Base-by-base conservation (phyloP, 2,113 vertebrate species). In the Spheniscus mendiculus region DNA sequence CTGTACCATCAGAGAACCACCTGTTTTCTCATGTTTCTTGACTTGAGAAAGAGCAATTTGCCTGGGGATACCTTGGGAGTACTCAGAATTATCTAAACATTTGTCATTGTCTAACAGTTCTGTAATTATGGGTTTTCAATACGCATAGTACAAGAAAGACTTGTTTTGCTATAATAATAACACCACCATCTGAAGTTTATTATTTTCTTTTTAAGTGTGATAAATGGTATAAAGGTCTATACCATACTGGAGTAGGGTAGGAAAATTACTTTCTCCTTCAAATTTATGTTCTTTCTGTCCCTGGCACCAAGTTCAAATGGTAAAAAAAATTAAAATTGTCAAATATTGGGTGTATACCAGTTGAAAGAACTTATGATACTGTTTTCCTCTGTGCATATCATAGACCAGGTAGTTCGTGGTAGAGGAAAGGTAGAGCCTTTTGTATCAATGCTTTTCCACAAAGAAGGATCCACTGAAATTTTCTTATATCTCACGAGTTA, bases 101-200 rank as follows among this genome's bases (percentile, higher is more conserved):
- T 89, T 85, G 73, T 93, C 80, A 56, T 27, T 91, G 58, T 87
- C 85, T 62, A 63, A 70, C 70, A 73, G 87, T 97, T 84, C 47
- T 66, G 42, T 96, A 96, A 92, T 97, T 93, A 80, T 6, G 27
- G 71, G 53, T 21, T 94, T 95, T 90, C 87, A 66, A 25, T 76
- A 36, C 17, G 27, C 36, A 15, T 2, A 66, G 6, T 27, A 15
- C 52, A 32, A 89, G 67, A 72, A 74, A 73, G 58, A n/a, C 20
- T 85, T 90, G 53, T 86, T 92, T 89, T 85, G 32, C 55, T 61
- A 6, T 76, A 61, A 49, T 83, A 96, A 20, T 5, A 63, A 1
- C 55, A 53, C 50, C 52, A 53, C 50, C 49, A 50, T 82, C 56
- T 69, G 73, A 91, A 93, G 40, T 18, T 74, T 52, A 32, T 83